These are phyloP conservation scores for Dioctria rufipes DNA, from an alignment of 2,888 invertebrate genomes.

Conservation along the genomic window DNA sequence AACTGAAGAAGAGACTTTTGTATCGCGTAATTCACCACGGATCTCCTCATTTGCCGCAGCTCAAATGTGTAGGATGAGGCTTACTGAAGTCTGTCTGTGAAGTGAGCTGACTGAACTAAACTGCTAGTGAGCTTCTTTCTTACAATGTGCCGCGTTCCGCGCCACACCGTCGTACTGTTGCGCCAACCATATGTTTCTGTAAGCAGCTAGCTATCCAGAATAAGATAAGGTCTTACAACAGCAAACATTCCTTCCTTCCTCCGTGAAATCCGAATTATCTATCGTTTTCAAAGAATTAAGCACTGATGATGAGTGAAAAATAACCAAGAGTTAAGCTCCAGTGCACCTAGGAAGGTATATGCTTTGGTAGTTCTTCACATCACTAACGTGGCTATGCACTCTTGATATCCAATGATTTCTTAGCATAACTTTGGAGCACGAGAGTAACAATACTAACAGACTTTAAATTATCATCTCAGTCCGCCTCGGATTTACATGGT, in stretches of 20 bases:
- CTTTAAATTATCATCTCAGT: neutral
- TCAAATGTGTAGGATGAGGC: neutral
- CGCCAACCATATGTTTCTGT: neutral
- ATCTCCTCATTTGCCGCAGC: conserved; percentile 11
- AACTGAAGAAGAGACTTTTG: neutral
- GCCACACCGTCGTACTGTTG: neutral
- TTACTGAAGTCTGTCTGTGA: too few relatives aligned
- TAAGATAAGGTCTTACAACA: conserved; percentile 15
- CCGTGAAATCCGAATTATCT: neutral
- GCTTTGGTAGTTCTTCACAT: neutral
- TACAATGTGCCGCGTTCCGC: neutral
- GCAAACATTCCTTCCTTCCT: conserved; percentile 11
- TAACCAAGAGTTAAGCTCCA: conserved; percentile 3
- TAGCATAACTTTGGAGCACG: conserved; percentile 25
- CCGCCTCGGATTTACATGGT: neutral
- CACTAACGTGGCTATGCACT: neutral
- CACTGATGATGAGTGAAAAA: conserved; percentile 11
- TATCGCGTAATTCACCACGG: neutral
- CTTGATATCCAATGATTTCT: neutral
- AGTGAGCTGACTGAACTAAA: conserved; percentile 33
- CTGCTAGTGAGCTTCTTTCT: conserved; percentile 3
- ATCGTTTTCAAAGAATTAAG: conserved; percentile 11
- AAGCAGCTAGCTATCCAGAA: neutral
- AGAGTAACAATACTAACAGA: neutral
- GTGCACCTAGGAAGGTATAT: neutral